Conservation (phyloP, 2,888 invertebrate genomes). For the Xylota sylvarum region DNA sequence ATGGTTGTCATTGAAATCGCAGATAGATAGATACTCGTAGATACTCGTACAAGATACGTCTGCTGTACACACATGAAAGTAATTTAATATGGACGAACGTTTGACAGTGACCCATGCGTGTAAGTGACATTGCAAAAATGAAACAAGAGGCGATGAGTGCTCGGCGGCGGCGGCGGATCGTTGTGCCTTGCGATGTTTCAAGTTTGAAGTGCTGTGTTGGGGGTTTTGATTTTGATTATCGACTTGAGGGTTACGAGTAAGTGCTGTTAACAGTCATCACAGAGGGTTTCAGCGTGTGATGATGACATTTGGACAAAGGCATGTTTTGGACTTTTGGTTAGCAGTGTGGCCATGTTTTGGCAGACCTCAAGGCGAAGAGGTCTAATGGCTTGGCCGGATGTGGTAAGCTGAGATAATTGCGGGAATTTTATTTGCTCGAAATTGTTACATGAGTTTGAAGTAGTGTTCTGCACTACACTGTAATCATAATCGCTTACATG, state of each 20-base stretch:
- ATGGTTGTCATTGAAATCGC: conserved; percentile 75
- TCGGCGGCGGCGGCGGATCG: neutral
- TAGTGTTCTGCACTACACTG: conserved; percentile 20
- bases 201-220: conserved; percentile 43
- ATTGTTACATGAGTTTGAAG: conserved; percentile 1
- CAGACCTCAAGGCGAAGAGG: conserved; percentile 44
- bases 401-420: conserved; percentile 18
- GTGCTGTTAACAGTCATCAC: conserved; percentile 52
- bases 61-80: conserved; percentile 28
- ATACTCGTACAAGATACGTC: conserved; percentile 57
- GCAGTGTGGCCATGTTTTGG: conserved; percentile 29
- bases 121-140: conserved; percentile 64
- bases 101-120: conserved; percentile 62
- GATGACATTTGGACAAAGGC: conserved; percentile 58
- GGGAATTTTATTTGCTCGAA: conserved; percentile 5
- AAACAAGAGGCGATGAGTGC: conserved; percentile 19
- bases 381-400: conserved; percentile 11
- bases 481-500: conserved; percentile 1
- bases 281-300: conserved; percentile 44
- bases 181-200: conserved; percentile 11
- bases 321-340: conserved; percentile 8
- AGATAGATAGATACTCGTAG: conserved; percentile 65
- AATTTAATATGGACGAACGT: conserved; percentile 69
- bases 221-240: conserved; percentile 37
- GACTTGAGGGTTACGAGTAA: conserved; percentile 58